A percentile compares a stretch with the other conserved stretches of the same genome.
These are phyloP conservation scores for Palythoa grandis DNA, from an alignment of 92 coral and sea anemone species.

Conservation along the genomic window DNA sequence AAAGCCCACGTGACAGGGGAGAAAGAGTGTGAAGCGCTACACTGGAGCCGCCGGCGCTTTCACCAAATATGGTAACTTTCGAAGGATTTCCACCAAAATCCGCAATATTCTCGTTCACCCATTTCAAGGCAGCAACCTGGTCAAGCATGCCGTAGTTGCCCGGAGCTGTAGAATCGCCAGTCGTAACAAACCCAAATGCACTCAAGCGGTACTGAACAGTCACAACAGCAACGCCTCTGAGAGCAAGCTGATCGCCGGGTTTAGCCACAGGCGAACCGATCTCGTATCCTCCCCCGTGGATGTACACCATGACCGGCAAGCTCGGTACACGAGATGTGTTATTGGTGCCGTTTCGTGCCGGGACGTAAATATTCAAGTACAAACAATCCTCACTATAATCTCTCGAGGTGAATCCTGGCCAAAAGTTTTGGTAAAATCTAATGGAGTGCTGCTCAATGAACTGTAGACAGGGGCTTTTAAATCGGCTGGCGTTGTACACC, in stretches of 20 bases:
- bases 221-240: slow-evolving; percentile 60
- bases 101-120: slow-evolving; percentile 45
- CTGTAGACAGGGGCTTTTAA: slow-evolving; percentile 71
- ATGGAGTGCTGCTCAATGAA: slow-evolving; percentile 26
- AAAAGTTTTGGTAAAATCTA: slow-evolving; percentile 48
- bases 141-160: slow-evolving; percentile 58
- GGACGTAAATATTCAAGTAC: slow-evolving; percentile 55
- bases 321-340: slow-evolving; percentile 12
- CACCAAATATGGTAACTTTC: slow-evolving; percentile 46
- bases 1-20: slow-evolving; percentile 43
- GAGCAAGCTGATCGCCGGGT: slow-evolving; percentile 56
- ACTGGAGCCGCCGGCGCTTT: slow-evolving; percentile 44
- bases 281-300: slow-evolving; percentile 63
- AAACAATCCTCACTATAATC: slow-evolving; percentile 78
- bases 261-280: slow-evolving; percentile 35
- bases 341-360: background rate
- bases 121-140: slow-evolving; percentile 48
- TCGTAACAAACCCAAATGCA: slow-evolving; percentile 62
- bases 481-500: slow-evolving; percentile 67
- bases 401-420: slow-evolving; percentile 60
- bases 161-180: slow-evolving; percentile 61
- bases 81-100: slow-evolving; percentile 37
- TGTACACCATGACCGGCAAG: slow-evolving; percentile 66
- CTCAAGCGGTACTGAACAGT: slow-evolving; percentile 64
- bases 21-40: slow-evolving; percentile 31